Base-by-base conservation (phyloP, 2,888 invertebrate genomes). In the Phortica magna region DNA sequence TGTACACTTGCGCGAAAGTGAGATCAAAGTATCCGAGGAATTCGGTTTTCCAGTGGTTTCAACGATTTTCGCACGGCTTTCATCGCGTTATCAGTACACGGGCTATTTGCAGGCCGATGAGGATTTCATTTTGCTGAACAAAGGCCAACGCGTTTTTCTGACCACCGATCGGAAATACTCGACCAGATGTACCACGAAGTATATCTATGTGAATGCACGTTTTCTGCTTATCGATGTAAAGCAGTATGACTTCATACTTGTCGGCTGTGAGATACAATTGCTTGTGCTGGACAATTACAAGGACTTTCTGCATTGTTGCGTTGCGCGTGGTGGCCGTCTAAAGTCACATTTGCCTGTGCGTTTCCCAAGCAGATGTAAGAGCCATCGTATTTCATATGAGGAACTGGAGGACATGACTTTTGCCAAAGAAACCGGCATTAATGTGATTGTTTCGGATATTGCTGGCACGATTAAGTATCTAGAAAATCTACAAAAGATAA, bases 381-480 rank as follows among this genome's bases (percentile, higher is more conserved):
- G 82, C 2, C 80, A 73, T 75, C 81, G 80, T 4, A 41, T 90
- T 3, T 91, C 91, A 1, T 79, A 87, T 22, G 91, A 91, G 79
- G 91, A 91, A 73, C 77, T 91, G 0, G 91, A 91, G 77, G 90
- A 91, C 59, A 75, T 91, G 3, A 89, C 89, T 0, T 91, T 91
- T 76, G 87, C 87, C 19, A 83, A 85, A 5, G 90, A 88, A 42
- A 84, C 86, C 31, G 88, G 89, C n/a, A 82, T 91, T 6, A 88
- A 87, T 73, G 84, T 90, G 12, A 76, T 91, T 9, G 80, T 90
- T 0, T 83, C 89, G 1, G 74, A 88, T 42, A 77, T 83, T 1
- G 75, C 84, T 0, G 89, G 89, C 17, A 84, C 79, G 0, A 65
- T 68, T 0, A 64, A 79, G 4, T 88, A 89, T 73, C 74, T 84